Base-by-base conservation (phyloP, 2,797 vertebrate genomes). In the Margarornis squamiger region DNA sequence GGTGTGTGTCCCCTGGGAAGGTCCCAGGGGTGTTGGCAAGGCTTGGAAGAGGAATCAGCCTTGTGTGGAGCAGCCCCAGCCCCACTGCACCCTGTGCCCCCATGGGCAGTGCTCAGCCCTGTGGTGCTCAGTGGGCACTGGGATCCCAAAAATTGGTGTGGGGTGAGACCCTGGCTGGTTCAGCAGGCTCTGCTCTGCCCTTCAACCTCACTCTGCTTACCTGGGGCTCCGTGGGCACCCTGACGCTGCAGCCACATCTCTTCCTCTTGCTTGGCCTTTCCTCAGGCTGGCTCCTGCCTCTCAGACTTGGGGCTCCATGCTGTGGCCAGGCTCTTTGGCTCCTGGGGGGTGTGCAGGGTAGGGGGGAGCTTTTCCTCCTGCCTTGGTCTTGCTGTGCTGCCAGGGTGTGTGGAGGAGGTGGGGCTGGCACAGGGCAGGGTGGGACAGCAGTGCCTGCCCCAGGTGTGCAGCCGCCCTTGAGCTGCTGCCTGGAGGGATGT, bases 1-100 rank as follows among this genome's bases (percentile, higher is more conserved):
- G 97, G 98, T 98, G 12, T 0, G 43, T 95, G 9, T 59, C 7
- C 16, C 14, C 57, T 1, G 1, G 26, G 36, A 23, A 18, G 20
- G 10, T 23, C 36, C 57, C 41, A 17, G 68, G 30, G 14, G 17
- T 17, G 61, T 10, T 80, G 78, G 55, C 26, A 59, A 52, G 51
- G 68, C 32, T 52, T 43, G 82, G 72, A 27, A 27, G 43, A 59
- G 63, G 39, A 36, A 8, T 30, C 43, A 30, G 1, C 45, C 18
- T 66, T 2, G 1, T 49, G 16, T 1, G 23, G 71, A 61, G 68
- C 62, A 74, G 32, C 36, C 43, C n/a, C 52, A 59, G 52, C 48
- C 34, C 17, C 32, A 3, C 16, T 29, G 57, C 54, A 32, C 16
- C 24, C 21, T 46, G 1, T 66, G 66, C 2, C 41, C 30, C 46